Evolutionary conservation across 2,888 invertebrate species (phyloP).

Genomic region (Melanotus villosus): DNA sequence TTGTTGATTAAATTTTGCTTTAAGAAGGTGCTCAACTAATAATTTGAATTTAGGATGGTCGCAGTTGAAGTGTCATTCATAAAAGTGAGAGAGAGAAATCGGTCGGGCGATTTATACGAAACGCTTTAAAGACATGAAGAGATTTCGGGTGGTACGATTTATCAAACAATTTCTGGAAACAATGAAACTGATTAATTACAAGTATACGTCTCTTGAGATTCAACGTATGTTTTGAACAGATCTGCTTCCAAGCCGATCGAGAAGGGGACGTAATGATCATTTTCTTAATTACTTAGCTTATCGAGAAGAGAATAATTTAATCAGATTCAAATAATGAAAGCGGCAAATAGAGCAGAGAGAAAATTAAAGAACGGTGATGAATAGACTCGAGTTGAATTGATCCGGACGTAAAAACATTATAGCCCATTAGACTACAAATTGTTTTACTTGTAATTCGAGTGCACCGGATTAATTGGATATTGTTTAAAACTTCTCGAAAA

Average conservation of each 20-base stretch:
- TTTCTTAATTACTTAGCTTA: conserved; percentile 62
- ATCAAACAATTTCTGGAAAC: conserved; percentile 47
- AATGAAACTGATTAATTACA: conserved; percentile 56
- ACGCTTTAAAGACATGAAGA: conserved; percentile 14
- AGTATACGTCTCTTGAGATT: conserved; percentile 52
- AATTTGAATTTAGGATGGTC: conserved; percentile 24
- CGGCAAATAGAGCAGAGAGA: conserved; percentile 49
- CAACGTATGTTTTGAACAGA: conserved; percentile 53
- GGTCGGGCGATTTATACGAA: conserved; percentile 22
- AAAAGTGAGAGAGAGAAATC: conserved; percentile 16
- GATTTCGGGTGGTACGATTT: conserved; percentile 34
- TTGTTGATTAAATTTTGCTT: conserved; percentile 45
- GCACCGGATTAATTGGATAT: conserved; percentile 50
- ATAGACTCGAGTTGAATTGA: conserved; percentile 45
- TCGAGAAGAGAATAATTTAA: conserved; percentile 62
- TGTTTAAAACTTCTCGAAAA: conserved; percentile 43
- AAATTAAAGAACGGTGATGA: conserved; percentile 55
- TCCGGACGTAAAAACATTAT: conserved; percentile 51
- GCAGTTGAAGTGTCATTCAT: conserved; percentile 36
- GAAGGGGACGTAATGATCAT: conserved; percentile 58
- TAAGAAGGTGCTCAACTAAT: conserved; percentile 11
- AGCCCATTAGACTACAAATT: conserved; percentile 50
- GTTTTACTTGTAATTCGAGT: conserved; percentile 44
- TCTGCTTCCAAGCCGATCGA: conserved; percentile 48
- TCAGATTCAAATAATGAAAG: conserved; percentile 57